phyloP scores from a whole-genome alignment of 1,140 invertebrate species.

The Steinernema khuongi region DNA sequence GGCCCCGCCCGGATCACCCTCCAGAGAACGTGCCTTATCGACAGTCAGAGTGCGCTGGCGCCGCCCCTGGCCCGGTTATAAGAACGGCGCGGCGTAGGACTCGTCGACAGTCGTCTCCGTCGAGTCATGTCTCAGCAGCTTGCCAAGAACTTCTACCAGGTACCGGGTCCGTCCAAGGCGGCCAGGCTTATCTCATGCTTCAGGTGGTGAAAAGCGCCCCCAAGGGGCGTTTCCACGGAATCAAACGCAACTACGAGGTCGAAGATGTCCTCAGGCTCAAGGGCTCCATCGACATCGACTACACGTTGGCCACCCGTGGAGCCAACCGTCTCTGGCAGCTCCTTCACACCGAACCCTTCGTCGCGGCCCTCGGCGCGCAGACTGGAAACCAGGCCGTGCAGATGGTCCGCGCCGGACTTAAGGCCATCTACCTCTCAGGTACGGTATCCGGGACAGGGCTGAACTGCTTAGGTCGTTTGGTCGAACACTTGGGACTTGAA shows the following conservation, averaged over 20 bases:
- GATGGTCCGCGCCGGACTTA: conserved; percentile 60
- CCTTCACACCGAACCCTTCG: conserved; percentile 54
- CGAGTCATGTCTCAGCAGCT: conserved; percentile 15
- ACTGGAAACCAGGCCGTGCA: conserved; percentile 61
- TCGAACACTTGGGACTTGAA: too few relatives aligned
- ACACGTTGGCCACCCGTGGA: conserved; percentile 58
- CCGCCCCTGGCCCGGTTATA: neutral
- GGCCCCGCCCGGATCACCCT: conserved; percentile 3
- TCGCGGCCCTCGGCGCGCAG: conserved; percentile 59
- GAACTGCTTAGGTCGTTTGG: too few relatives aligned
- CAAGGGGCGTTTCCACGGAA: conserved; percentile 58
- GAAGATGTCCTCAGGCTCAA: conserved; percentile 59
- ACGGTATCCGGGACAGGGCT: too few relatives aligned
- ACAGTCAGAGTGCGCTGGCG: neutral
- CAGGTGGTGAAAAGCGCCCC: conserved; percentile 56
- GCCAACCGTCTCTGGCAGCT: conserved; percentile 59
- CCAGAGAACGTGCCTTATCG: neutral
- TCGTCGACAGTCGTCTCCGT: neutral
- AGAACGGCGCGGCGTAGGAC: neutral
- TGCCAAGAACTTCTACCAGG: conserved; percentile 52
- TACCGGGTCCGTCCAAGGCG: neutral
- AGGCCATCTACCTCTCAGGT: conserved; percentile 60
- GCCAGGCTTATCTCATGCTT: conserved; percentile 1
- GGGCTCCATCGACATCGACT: conserved; percentile 59
- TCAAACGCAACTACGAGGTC: conserved; percentile 58